Percentiles rank a stretch among this genome's conserved stretches.
These are phyloP conservation scores for Artibeus lituratus DNA, from an alignment of 2,797 vertebrate species.

Conservation along the genomic window DNA sequence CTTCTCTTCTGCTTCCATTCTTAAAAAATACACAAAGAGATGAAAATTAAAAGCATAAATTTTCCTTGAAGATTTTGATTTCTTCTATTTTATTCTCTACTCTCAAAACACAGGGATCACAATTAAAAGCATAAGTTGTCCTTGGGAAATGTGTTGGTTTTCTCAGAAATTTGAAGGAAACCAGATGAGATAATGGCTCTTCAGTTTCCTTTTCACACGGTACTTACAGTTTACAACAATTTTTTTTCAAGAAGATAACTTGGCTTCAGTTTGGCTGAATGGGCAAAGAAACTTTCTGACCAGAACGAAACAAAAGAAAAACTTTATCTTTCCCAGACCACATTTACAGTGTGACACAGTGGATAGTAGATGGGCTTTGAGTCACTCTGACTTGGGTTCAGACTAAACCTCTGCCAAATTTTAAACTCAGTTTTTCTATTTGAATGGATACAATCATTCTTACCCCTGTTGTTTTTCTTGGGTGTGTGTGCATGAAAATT, in stretches of 20 bases:
- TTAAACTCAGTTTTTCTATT: not conserved
- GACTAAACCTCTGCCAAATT: not conserved
- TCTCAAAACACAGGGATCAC: constrained; percentile 15
- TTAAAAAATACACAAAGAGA: constrained; percentile 2
- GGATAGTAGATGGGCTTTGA: not conserved
- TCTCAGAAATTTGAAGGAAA: constrained; percentile 54
- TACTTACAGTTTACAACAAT: not conserved
- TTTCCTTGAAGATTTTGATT: constrained; percentile 24
- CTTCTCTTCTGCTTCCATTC: not conserved
- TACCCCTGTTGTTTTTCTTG: not conserved
- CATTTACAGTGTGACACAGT: not conserved
- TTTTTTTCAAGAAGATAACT: not conserved
- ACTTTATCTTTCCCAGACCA: not conserved
- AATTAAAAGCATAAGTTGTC: constrained; percentile 25
- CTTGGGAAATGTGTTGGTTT: constrained; percentile 22
- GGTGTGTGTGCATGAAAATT: not conserved
- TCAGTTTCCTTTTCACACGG: constrained; percentile 32
- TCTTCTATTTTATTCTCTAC: not conserved
- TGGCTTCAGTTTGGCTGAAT: constrained; percentile 12
- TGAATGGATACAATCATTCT: not conserved
- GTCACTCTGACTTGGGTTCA: not conserved
- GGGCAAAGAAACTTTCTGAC: not conserved
- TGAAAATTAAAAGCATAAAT: constrained; percentile 24
- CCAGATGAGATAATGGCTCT: constrained; percentile 7
- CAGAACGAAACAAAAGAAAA: not conserved